Base-by-base conservation (phyloP, 1,140 invertebrate genomes). In the Zaprionus lachaisei region DNA sequence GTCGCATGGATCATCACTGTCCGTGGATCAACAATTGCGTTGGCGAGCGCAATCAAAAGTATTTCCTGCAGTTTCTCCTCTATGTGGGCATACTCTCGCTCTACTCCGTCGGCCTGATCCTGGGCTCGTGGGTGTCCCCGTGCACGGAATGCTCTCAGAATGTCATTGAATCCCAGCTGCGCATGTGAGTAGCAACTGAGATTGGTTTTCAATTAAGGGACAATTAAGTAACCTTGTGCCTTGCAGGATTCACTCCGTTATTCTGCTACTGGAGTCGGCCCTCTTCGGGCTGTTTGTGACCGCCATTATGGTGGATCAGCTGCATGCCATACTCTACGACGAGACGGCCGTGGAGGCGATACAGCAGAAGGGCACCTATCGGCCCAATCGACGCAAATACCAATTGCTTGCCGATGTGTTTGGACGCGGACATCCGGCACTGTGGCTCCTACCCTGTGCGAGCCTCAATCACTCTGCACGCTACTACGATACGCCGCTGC, bases 21-120 rank as follows among this genome's bases (percentile, higher is more conserved):
- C 94, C 76, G 78, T 97, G 97, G 97, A 97, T 98, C 41, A 98
- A 98, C 92, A 98, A 98, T 93, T 98, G 98, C 93, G 97, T 98
- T 37, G 98, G 98, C 55, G 97, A 98, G 93, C 95, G 96, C 83
- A 98, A 98, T 94, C 97, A 98, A 94, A 98, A 98, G 92, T 98
- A 96, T 94, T 98, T 98, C 92, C 95, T 98, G 79, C 97, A 98
- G 92, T 98, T 98, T 94, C 94, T 98, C 58, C 95, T 98, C n/a
- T 96, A 96, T 91, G 95, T 96, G 65, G 95, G 95, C 79, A 91
- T 95, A 22, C 92, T 96, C 54, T 94, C 95, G 14, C 76, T 95
- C 1, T 97, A 97, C 93, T 95, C 96, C 17, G 94, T 97, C 34
- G 93, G 93, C 20, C 93, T 97, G 83, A 96, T 97, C 51, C 94